Evolutionary conservation across 1,140 invertebrate species (phyloP).

Genomic region (Drosophila ambigua): DNA sequence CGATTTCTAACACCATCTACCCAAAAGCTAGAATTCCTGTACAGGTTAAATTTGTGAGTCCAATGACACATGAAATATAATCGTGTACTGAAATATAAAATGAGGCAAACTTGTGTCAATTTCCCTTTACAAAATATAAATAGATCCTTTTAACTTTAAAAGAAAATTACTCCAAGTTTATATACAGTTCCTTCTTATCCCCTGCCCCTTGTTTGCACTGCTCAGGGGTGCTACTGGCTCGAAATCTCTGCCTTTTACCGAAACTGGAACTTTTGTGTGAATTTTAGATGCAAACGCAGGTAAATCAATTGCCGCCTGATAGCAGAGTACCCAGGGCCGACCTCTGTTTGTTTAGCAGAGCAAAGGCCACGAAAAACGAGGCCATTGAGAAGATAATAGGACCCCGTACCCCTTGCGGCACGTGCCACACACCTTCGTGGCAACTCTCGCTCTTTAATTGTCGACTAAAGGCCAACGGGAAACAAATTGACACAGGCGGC

Average conservation of each 20-base stretch:
- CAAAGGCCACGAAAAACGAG: slow-evolving; percentile 6
- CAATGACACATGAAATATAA: too few relatives aligned
- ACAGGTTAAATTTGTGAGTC: too few relatives aligned
- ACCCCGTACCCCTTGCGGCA: slow-evolving; percentile 30
- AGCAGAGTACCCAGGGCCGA: slow-evolving; percentile 57
- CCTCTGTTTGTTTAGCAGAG: slow-evolving; percentile 15
- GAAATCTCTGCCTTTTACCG: neutral
- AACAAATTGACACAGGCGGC: slow-evolving; percentile 73
- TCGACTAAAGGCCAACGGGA: slow-evolving; percentile 39
- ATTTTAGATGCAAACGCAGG: slow-evolving; percentile 63
- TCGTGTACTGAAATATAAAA: too few relatives aligned
- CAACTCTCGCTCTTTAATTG: slow-evolving; percentile 31
- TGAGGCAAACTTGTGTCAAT: too few relatives aligned
- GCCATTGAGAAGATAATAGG: neutral
- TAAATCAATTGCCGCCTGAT: slow-evolving; percentile 71
- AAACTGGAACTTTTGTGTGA: slow-evolving; percentile 8
- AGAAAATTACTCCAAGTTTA: too few relatives aligned
- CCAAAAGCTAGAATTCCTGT: too few relatives aligned
- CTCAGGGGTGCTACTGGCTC: too few relatives aligned
- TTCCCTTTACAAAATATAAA: too few relatives aligned
- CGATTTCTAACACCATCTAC: too few relatives aligned
- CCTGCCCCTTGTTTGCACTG: too few relatives aligned
- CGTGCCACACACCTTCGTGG: slow-evolving; percentile 31
- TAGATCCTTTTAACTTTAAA: too few relatives aligned
- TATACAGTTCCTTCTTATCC: too few relatives aligned